Evolutionary conservation across 2,797 vertebrate genomes (phyloP).

Genomic region (Danio jaintianensis): DNA sequence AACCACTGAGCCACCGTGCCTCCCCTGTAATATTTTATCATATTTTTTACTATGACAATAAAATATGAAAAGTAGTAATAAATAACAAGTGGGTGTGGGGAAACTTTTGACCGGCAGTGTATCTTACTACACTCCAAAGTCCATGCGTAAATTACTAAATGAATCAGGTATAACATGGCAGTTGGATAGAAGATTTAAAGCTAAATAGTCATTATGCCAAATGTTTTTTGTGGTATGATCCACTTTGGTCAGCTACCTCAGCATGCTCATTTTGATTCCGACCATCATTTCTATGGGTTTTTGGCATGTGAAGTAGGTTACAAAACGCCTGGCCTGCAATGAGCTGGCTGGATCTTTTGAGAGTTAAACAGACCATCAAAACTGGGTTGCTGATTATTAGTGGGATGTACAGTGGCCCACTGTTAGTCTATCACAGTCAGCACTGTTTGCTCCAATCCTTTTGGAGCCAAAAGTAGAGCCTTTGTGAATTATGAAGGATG

Average conservation of each 20-base stretch:
- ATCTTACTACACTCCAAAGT: slow-evolving; percentile 33
- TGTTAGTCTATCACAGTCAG: slow-evolving; percentile 35
- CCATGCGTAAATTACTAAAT: background rate
- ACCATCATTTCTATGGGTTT: background rate
- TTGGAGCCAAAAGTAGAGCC: slow-evolving; percentile 38
- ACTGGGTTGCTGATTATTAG: slow-evolving; percentile 16
- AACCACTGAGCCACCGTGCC: too few relatives aligned
- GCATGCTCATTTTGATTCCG: background rate
- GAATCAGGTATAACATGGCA: background rate
- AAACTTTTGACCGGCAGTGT: slow-evolving; percentile 8
- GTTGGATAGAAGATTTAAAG: background rate
- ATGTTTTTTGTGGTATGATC: background rate
- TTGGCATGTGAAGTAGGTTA: slow-evolving; percentile 3
- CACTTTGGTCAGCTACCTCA: background rate
- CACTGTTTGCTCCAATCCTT: slow-evolving; percentile 42
- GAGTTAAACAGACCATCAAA: slow-evolving; percentile 45
- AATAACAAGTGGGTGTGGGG: background rate
- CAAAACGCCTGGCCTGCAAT: background rate
- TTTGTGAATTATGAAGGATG: slow-evolving; percentile 50
- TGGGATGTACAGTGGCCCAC: slow-evolving; percentile 34
- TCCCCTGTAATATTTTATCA: background rate
- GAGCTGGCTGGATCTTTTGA: slow-evolving; percentile 10
- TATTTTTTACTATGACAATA: background rate
- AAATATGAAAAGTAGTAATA: background rate
- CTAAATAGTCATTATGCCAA: background rate